Evolutionary conservation across 2,888 invertebrate species (phyloP), one percentile per base, ranked within the genome.

Genomic region (Loripinus fragilis): DNA sequence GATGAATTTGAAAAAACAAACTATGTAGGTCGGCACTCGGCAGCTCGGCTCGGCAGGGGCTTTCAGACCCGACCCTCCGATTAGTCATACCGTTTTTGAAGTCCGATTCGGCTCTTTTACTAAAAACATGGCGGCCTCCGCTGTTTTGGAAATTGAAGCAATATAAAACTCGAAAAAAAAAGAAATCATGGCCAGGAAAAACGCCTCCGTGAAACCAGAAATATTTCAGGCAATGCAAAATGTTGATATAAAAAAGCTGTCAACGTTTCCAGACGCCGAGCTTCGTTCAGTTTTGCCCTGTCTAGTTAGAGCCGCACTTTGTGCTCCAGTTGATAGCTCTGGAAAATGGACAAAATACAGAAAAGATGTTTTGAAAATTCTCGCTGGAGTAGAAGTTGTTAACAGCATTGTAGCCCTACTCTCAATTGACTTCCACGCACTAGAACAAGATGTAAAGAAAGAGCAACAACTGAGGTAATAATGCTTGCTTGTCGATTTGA

Each of bases 341-440:
- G 95, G 95, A 90, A 96, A 96, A 76, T 98, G 98, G 92, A 96
- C 96, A 60, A 96, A 96, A 88, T 96, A 96, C 45, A 96, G 97
- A 88, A 97, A 97, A 93, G 96, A 97, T 90, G 97, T 98, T 71
- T 94, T 98, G 1, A 97, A 97, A n/a, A 95, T 98, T 67, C 95
- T 98, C 0, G 97, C 98, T 0, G 97, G 97, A 8, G 97, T 98
- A 87, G 98, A 98, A 93, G 95, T 97, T 71, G 98, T 98, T 0
- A 99, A 99, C 93, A 97, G 97, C 73, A 97, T 99, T 86, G 98
- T 98, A 0, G 97, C 97, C 0, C 95, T 98, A 23, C 95, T 99
- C 5, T 98, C 98, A 12, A 98, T 98, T 71, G 98, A 98, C 94
- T 98, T 98, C 93, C 97, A 98, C 92, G 96, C 97, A 35, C 94